phyloP scores from a whole-genome alignment of 2,797 vertebrate species.

The Neosilurus hyrtlii region DNA sequence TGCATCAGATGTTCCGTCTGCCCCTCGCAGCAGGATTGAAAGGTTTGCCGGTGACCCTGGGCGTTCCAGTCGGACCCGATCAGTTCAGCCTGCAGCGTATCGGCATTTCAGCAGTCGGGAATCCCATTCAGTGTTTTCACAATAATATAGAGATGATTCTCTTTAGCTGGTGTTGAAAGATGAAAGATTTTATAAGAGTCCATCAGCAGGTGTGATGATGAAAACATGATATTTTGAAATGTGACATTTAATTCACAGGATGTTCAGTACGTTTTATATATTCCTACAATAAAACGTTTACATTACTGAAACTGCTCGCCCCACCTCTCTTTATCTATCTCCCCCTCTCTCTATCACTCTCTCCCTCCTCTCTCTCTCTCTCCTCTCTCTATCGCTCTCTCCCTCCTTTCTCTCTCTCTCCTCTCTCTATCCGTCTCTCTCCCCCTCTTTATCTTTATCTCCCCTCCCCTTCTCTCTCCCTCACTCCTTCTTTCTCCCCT shows the following conservation, averaged over 20 bases:
- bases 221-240: background rate
- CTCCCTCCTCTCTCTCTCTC: too few species aligned
- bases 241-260: background rate
- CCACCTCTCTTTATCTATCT: too few species aligned
- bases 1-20: background rate
- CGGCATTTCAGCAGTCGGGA: background rate
- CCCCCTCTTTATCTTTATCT: background rate
- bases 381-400: too few species aligned
- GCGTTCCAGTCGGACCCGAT: background rate
- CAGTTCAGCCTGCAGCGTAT: background rate
- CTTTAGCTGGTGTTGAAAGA: background rate
- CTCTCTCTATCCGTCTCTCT: too few species aligned
- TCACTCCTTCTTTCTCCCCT: background rate
- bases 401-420: too few species aligned
- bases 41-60: background rate
- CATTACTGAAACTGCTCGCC: too few species aligned
- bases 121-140: background rate
- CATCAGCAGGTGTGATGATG: background rate
- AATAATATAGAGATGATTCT: background rate
- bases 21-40: background rate
- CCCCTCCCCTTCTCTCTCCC: too few species aligned
- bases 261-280: background rate
- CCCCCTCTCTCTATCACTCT: too few species aligned
- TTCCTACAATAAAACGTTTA: too few species aligned
- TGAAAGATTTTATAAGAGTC: background rate